Conservation (phyloP, 2,797 vertebrate species). For the Tokudaia tokunoshimensis region DNA sequence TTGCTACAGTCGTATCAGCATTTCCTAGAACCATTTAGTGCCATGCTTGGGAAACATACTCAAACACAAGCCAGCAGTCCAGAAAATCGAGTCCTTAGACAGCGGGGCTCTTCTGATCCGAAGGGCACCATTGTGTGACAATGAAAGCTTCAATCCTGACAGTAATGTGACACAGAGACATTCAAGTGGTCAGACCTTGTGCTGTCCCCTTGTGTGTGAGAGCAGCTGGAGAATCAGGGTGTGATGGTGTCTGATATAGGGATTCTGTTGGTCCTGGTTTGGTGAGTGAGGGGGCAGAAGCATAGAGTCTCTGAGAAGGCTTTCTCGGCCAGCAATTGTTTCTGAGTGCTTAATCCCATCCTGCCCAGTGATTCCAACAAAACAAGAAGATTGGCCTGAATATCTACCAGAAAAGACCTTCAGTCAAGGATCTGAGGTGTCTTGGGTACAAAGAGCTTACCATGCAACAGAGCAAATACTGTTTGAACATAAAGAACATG, state of each 20-base stretch:
- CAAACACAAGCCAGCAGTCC: conserved; percentile 77
- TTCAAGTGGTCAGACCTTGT: conserved; percentile 30
- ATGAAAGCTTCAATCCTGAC: conserved; percentile 62
- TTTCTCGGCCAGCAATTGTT: not conserved
- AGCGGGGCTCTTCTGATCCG: conserved; percentile 49
- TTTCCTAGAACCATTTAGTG: conserved; percentile 85
- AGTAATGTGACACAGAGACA: conserved; percentile 55
- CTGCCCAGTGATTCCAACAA: not conserved
- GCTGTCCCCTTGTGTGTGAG: conserved; percentile 15
- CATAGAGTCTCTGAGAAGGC: not conserved
- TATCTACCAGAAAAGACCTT: not conserved
- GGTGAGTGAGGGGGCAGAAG: not conserved
- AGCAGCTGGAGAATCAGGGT: conserved; percentile 49
- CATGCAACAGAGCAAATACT: not conserved
- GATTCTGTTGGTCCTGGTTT: conserved; percentile 41
- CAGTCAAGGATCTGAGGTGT: not conserved
- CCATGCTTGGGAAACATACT: conserved; percentile 80
- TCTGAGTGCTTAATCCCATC: not conserved
- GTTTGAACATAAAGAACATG: not conserved
- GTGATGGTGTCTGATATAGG: conserved; percentile 55
- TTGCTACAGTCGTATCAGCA: conserved; percentile 88
- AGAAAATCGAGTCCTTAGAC: conserved; percentile 80
- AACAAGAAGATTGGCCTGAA: not conserved
- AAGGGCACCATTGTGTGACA: not conserved
- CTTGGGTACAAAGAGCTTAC: not conserved